Base-by-base conservation (phyloP, 2,797 vertebrate genomes). In the Pyrocephalus nanus region DNA sequence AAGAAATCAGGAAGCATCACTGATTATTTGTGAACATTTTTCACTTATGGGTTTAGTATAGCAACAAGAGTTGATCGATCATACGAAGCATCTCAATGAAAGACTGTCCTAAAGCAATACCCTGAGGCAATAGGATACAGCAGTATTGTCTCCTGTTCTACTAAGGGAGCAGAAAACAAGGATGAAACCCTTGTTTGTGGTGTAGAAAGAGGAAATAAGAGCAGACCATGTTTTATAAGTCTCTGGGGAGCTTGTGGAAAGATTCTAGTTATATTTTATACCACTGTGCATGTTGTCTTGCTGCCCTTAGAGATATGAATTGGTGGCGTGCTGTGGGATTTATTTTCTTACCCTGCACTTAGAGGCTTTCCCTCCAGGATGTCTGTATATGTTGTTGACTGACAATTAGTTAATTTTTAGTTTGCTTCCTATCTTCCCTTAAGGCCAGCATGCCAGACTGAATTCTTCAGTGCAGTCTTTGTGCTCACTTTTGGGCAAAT, bases 331-430 rank as follows among this genome's bases (percentile, higher is more conserved):
- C 72, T 93, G 36, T 69, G 65, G 72, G 69, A 40, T 83, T 94
- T 77, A 53, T 88, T 90, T 95, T 74, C 66, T 70, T 89, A 53
- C 36, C 43, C 26, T 79, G 26, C 54, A 17, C 42, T 80, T 86
- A 27, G 13, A 61, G 72, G 27, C 61, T 83, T 94, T 93, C 47
- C 50, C 85, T 90, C 4, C 65, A 74, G 45, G 50, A 71, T 50
- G 19, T 40, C 69, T 67, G 14, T 89, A 20, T 71, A n/a, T 93
- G 60, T 74, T 90, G 38, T 74, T 76, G 54, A 67, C 61, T 80
- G 93, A 69, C 70, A 92, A 70, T 80, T 92, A 6, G 14, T 90
- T 91, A 71, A 65, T 88, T 93, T 94, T 96, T 50, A 50, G 45
- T 91, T 93, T 86, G 72, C 65, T 94, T 88, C 45, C 43, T 77